Base-by-base conservation (phyloP, 2,797 vertebrate genomes). In the Apogon talboti region DNA sequence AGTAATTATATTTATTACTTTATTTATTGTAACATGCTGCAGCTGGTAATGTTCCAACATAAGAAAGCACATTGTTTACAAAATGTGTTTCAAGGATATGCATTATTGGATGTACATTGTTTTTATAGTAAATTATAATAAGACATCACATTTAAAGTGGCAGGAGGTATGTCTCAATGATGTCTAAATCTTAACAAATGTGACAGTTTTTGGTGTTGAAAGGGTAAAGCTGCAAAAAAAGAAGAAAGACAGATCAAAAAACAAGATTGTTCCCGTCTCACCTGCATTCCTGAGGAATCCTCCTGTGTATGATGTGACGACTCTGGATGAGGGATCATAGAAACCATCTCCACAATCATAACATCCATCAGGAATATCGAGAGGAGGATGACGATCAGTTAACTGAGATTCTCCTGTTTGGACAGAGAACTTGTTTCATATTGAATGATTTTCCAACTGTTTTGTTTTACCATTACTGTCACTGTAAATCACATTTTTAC, bases 331-430 rank as follows among this genome's bases (percentile, higher is more conserved):
- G 0, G 96, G 95, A 64, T 98, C 79, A 76, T 98, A 99, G 90
- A 98, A 98, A 65, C 98, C 97, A 14, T 99, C 96, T 16, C 94
- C 95, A 58, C 96, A 97, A 67, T 99, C 97, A 0, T 98, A 98
- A 77, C 90, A 95, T 41, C 94, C 95, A 14, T 89, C 64, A 11
- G 96, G 96, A 74, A 99, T 95, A 65, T 73, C 61, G 50, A 74
- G 85, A 15, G 95, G 92, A 46, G 95, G 96, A 82, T 97, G 93
- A 61, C 80, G 68, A 51, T 97, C 92, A 66, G 94, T 96, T 24
- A 97, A 70, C 62, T 96, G 97, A 82, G 95, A 94, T 86, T 94
- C 91, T 77, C 93, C 98, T 99, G 85, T 66, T 60, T 16, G 40
- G 52, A 81, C 46, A 70, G 40, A 57, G 65, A 3, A 54, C 6